Percentiles rank a stretch among this genome's conserved stretches.
These are phyloP conservation scores for Rhodeus uyekii DNA, from an alignment of 2,797 vertebrate genomes.

Conservation along the genomic window DNA sequence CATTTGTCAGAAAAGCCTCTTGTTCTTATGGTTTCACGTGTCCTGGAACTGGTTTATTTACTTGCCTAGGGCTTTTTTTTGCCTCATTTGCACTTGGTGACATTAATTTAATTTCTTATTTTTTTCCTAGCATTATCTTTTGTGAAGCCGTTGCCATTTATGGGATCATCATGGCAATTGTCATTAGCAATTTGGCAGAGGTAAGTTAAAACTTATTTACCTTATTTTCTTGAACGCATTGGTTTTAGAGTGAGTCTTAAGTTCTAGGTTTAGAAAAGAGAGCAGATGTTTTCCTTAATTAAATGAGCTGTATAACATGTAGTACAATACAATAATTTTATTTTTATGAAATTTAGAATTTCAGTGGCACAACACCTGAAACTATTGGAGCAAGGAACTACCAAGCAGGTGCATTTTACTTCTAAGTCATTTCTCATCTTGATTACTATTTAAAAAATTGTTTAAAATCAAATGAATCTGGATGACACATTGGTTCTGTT, in stretches of 20 bases:
- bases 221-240: background rate
- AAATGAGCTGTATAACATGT: background rate
- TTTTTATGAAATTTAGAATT: constrained; percentile 74
- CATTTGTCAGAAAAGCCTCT: background rate
- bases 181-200: constrained; percentile 98
- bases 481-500: background rate
- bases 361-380: constrained; percentile 87
- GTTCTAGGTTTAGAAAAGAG: background rate
- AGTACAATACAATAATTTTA: background rate
- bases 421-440: background rate
- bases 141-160: constrained; percentile 99
- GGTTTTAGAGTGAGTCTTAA: background rate
- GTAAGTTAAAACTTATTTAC: constrained; percentile 68
- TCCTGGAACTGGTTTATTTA: background rate
- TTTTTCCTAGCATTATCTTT: constrained; percentile 90
- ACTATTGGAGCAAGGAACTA: constrained; percentile 91
- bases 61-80: background rate
- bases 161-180: constrained; percentile 99
- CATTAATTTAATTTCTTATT: background rate
- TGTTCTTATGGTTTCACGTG: background rate
- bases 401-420: constrained; percentile 83
- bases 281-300: background rate
- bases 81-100: background rate
- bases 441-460: no score
- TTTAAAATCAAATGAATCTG: no score